Base-by-base conservation (phyloP, 2,797 vertebrate species). In the Dermochelys coriacea region DNA sequence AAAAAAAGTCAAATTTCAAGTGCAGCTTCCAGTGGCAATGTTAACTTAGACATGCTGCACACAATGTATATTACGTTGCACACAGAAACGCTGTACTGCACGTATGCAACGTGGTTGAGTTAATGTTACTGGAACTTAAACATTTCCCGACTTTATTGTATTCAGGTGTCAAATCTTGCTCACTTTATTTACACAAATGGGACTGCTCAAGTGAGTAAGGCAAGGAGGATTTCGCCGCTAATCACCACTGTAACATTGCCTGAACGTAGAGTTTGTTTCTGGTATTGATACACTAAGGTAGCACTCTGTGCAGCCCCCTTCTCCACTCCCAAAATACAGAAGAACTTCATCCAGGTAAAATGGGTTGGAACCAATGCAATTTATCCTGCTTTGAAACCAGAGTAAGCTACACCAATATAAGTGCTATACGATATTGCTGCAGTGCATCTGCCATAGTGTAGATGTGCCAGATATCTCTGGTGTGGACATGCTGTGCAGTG, bases 181-280 rank as follows among this genome's bases (percentile, higher is more conserved):
- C 50, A 6, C 1, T 3, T 74, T 14, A 3, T 47, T 77, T 88
- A 27, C 47, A 68, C 75, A 51, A 41, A 6, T 34, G 50, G 71
- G 12, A 34, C 37, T 82, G 37, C 64, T 88, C 77, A 71, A 77
- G 3, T 31, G 29, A 50, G 47, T 16, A 61, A 80, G 54, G 47
- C 55, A 64, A 92, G 5, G 34, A 64, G 87, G 71, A 29, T 59
- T 61, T 0, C 0, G 68, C 78, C 0, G 0, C 41, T 74, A 86
- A 37, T 74, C 23, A 45, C 37, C 21, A 9, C 16, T 64, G 78
- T 78, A 64, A 80, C 57, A 6, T 29, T 5, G 4, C 45, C 80
- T 8, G 51, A 47, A 81, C 45, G 25, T 37, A 54, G 3, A 2
- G 6, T 12, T 82, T 75, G 21, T 85, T 64, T 27, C 23, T 55